Conservation (phyloP, 1,140 invertebrate species). For the Platyscapa corneri region DNA sequence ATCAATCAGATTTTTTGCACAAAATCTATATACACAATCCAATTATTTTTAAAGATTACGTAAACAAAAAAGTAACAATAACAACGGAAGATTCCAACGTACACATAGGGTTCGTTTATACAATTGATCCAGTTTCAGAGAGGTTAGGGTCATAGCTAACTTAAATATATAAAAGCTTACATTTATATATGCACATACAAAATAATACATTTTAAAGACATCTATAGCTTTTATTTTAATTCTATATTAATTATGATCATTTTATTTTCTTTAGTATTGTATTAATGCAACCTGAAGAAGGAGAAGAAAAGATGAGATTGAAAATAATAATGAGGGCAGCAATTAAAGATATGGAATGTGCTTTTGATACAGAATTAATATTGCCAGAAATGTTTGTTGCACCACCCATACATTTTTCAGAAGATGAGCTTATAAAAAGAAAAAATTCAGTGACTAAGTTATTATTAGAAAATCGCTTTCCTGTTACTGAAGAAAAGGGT, state of each 20-base stretch:
- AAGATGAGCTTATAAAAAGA: constrained; percentile 50
- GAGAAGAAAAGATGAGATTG: constrained; percentile 29
- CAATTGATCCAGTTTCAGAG: constrained; percentile 70
- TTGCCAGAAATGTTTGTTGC: constrained; percentile 65
- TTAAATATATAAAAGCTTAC: no score
- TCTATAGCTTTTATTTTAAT: neutral
- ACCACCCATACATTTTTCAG: constrained; percentile 51
- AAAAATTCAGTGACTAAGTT: constrained; percentile 62
- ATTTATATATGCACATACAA: neutral
- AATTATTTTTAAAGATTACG: constrained; percentile 64
- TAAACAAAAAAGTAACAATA: constrained; percentile 64
- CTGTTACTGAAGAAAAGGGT: constrained; percentile 62
- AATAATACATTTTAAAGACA: neutral
- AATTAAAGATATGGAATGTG: constrained; percentile 63
- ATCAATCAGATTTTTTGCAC: constrained; percentile 52
- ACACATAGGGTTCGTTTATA: constrained; percentile 67
- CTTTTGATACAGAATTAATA: constrained; percentile 46
- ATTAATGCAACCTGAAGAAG: constrained; percentile 58
- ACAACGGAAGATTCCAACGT: constrained; percentile 61
- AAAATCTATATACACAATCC: constrained; percentile 69
- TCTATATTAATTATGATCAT: no score
- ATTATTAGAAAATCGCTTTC: constrained; percentile 65
- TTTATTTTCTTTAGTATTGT: constrained; percentile 62
- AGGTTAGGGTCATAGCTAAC: constrained; percentile 63
- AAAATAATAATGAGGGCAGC: constrained; percentile 51